Evolutionary conservation across 2,888 invertebrate species (phyloP).

Genomic region (Adelognathus sp.): DNA sequence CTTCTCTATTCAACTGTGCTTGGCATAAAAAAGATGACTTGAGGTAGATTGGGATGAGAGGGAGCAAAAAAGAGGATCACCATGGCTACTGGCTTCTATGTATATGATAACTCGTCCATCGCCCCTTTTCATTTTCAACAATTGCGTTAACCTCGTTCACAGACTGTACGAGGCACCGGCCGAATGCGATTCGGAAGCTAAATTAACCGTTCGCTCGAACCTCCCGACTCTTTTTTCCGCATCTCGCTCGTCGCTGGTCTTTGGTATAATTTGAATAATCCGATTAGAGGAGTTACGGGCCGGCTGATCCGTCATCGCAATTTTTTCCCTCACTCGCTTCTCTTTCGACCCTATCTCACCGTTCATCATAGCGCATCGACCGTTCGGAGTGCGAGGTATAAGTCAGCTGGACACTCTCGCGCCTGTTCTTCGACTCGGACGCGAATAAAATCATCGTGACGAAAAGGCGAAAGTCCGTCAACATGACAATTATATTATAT

Average conservation of each 20-base stretch:
- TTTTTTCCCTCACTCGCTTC: conserved; percentile 47
- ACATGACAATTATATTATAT: too few species aligned
- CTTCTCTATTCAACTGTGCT: background rate
- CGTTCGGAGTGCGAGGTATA: too few species aligned
- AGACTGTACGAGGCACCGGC: conserved; percentile 15
- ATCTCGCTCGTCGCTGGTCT: conserved; percentile 21
- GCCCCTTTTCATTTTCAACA: background rate
- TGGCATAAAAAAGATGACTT: background rate
- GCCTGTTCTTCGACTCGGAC: background rate
- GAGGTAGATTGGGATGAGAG: background rate
- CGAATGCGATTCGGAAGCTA: conserved; percentile 49
- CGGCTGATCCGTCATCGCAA: conserved; percentile 56
- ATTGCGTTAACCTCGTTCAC: background rate
- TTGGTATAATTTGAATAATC: conserved; percentile 64
- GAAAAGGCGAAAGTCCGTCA: too few species aligned
- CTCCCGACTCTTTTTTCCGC: conserved; percentile 39
- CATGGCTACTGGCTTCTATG: background rate
- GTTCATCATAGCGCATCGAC: background rate
- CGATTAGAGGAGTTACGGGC: conserved; percentile 65
- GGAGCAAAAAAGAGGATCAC: background rate
- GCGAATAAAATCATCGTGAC: background rate
- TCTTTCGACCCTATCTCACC: too few species aligned
- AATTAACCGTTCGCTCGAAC: conserved; percentile 52
- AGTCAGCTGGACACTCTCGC: too few species aligned
- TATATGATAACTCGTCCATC: background rate